phyloP scores from a whole-genome alignment of 2,888 invertebrate species.

The Panopea generosa region DNA sequence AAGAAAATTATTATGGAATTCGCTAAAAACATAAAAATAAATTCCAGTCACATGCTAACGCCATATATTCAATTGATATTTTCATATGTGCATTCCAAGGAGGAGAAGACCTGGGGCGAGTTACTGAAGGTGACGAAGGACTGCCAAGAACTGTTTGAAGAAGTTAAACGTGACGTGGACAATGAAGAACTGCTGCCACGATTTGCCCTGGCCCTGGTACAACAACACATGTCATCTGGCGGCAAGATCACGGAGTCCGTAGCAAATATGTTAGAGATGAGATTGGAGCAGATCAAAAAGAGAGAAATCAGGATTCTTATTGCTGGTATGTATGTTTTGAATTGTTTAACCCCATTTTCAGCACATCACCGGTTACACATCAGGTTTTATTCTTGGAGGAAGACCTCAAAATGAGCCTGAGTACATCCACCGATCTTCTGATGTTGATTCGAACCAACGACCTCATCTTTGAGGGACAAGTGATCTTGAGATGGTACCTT shows the following conservation, averaged over 20 bases:
- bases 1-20: no score
- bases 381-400: no score
- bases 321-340: conserved; percentile 31
- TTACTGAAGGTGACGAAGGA: neutral
- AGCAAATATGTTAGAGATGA: conserved; percentile 19
- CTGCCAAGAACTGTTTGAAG: conserved; percentile 18
- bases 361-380: no score
- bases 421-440: no score
- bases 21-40: no score
- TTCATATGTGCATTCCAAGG: no score
- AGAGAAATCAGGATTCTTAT: conserved; percentile 34
- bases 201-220: neutral
- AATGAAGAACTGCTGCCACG: conserved; percentile 1
- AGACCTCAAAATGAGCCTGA: no score
- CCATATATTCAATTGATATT: no score
- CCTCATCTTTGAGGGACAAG: no score
- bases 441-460: no score
- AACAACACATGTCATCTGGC: neutral
- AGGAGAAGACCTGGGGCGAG: neutral
- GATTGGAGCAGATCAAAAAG: conserved; percentile 26
- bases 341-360: neutral
- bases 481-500: no score
- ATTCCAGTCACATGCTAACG: no score
- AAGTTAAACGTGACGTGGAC: neutral
- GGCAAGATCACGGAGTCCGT: conserved; percentile 14